Percentiles rank a stretch among this genome's conserved stretches.
phyloP scores from a whole-genome alignment of 2,113 vertebrate species.

The Odocoileus virginianus region DNA sequence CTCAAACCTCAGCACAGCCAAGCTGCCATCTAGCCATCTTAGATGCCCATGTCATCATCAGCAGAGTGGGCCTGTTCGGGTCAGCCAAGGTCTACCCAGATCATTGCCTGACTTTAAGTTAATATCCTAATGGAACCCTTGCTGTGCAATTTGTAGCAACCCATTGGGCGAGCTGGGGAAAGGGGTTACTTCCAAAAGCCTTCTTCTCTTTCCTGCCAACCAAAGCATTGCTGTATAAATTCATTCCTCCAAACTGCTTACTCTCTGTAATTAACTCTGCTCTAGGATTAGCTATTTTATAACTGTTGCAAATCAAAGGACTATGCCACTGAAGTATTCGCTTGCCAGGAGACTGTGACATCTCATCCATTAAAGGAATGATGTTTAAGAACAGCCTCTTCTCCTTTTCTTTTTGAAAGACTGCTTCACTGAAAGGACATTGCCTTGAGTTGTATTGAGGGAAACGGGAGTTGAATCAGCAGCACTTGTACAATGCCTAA shows the following conservation, averaged over 20 bases:
- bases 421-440: constrained; percentile 51
- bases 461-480: constrained; percentile 72
- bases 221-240: constrained; percentile 57
- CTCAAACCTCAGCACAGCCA: background rate
- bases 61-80: background rate
- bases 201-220: constrained; percentile 42
- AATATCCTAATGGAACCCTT: constrained; percentile 27
- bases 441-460: constrained; percentile 54
- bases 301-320: constrained; percentile 73
- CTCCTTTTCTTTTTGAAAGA: constrained; percentile 66
- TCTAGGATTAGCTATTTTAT: constrained; percentile 66
- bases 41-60: background rate
- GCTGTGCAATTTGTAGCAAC: background rate
- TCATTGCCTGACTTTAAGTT: constrained; percentile 25
- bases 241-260: constrained; percentile 61
- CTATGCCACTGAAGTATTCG: constrained; percentile 59
- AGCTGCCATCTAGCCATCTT: background rate
- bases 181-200: constrained; percentile 48
- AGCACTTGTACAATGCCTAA: constrained; percentile 13
- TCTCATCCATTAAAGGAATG: constrained; percentile 59
- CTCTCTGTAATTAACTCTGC: constrained; percentile 43
- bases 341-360: constrained; percentile 56
- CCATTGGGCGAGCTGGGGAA: background rate
- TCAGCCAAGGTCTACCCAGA: background rate
- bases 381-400: constrained; percentile 62